phyloP scores from a whole-genome alignment of 2,113 vertebrate species.

The Catharus minimus region DNA sequence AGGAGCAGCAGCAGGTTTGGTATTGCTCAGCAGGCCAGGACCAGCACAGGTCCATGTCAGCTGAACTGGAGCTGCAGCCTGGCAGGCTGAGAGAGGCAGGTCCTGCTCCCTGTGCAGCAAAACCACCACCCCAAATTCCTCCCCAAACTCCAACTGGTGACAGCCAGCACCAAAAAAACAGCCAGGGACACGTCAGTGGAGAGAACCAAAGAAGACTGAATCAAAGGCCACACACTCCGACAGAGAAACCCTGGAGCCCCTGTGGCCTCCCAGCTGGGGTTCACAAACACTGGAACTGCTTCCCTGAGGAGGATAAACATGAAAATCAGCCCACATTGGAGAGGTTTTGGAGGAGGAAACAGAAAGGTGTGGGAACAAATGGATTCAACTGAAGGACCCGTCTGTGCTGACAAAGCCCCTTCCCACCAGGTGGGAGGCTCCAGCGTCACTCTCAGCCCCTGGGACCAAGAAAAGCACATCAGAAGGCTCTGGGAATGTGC shows the following conservation, averaged over 20 bases:
- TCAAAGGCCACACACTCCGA: fast-evolving
- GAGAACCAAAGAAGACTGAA: neutral
- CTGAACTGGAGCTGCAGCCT: neutral
- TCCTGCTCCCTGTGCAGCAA: neutral
- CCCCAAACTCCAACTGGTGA: fast-evolving
- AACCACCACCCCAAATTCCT: neutral
- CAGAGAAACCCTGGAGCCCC: neutral
- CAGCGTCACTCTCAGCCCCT: fast-evolving
- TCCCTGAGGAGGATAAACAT: neutral
- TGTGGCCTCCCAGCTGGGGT: too few relatives aligned
- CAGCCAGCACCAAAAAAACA: neutral
- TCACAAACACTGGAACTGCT: neutral
- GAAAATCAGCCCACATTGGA: fast-evolving
- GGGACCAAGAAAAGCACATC: neutral
- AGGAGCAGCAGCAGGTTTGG: neutral
- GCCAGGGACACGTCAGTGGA: fast-evolving
- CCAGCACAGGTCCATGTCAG: neutral
- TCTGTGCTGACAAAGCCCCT: neutral
- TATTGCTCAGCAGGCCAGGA: neutral
- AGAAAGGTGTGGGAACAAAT: neutral
- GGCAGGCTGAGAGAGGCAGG: neutral
- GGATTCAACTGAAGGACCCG: neutral
- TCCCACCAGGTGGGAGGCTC: neutral
- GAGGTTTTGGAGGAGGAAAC: neutral
- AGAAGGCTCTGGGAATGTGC: fast-evolving